Conservation (phyloP, 2,888 invertebrate species). For the Gastrophysa polygoni region DNA sequence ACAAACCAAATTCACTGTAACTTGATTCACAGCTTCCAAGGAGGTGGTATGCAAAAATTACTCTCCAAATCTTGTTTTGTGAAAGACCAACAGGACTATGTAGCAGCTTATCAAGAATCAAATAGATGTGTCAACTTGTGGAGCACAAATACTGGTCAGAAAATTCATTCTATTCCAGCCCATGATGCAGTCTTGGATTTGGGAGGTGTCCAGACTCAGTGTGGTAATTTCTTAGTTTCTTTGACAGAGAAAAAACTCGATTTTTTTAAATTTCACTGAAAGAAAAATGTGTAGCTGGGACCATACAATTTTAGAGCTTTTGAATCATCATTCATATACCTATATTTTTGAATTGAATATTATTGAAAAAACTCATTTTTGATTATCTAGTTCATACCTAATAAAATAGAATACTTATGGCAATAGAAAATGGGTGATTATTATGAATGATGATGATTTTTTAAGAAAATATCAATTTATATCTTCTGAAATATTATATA, state of each 20-base stretch:
- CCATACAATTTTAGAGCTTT: neutral
- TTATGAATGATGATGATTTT: no score
- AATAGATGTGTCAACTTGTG: slow-evolving; percentile 69
- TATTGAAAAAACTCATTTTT: no score
- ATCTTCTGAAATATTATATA: no score
- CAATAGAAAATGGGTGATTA: no score
- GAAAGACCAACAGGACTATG: slow-evolving; percentile 64
- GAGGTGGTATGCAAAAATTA: slow-evolving; percentile 70
- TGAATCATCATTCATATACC: no score
- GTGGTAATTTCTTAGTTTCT: slow-evolving; percentile 65
- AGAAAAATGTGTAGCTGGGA: neutral
- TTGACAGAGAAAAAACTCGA: slow-evolving; percentile 71
- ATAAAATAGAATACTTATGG: no score
- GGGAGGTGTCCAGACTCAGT: slow-evolving; percentile 63
- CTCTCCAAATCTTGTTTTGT: slow-evolving; percentile 69
- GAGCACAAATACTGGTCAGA: slow-evolving; percentile 64
- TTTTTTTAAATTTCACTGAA: slow-evolving; percentile 64
- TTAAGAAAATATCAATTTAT: no score
- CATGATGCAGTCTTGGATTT: slow-evolving; percentile 73
- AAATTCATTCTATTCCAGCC: slow-evolving; percentile 62
- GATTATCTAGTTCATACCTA: no score
- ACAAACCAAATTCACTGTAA: slow-evolving; percentile 62
- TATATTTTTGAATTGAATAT: no score
- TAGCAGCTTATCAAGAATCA: slow-evolving; percentile 79
- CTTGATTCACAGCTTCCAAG: slow-evolving; percentile 67